These are phyloP conservation scores for Brenthis daphne DNA, from an alignment of 2,888 invertebrate genomes.

Conservation along the genomic window DNA sequence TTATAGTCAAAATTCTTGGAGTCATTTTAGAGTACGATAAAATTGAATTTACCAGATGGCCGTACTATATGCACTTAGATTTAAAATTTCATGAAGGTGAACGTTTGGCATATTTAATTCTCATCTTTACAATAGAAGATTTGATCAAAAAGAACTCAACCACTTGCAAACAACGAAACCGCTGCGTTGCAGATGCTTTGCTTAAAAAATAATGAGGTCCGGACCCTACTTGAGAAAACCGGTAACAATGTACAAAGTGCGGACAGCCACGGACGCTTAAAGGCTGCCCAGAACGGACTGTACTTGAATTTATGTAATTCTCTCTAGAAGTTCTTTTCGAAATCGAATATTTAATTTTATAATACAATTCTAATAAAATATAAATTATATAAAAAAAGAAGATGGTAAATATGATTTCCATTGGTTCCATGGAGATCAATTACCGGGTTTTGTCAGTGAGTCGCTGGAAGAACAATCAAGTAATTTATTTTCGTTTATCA, in stretches of 20 bases:
- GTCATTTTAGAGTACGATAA: too few relatives aligned
- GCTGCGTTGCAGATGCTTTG: constrained; percentile 65
- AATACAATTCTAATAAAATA: not conserved
- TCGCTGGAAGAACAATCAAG: too few relatives aligned
- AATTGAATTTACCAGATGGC: not conserved
- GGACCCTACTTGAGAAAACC: constrained; percentile 63
- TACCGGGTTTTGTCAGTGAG: too few relatives aligned
- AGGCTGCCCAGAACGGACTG: constrained; percentile 27
- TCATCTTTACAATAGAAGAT: constrained; percentile 30
- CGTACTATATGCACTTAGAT: not conserved
- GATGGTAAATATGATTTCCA: too few relatives aligned
- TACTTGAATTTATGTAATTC: constrained; percentile 33
- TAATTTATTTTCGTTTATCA: too few relatives aligned
- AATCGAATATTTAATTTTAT: not conserved
- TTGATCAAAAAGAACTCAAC: constrained; percentile 43
- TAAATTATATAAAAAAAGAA: too few relatives aligned
- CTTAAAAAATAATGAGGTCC: constrained; percentile 65
- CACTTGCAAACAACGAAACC: constrained; percentile 51
- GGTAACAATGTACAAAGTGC: constrained; percentile 41
- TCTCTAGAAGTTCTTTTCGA: constrained; percentile 2
- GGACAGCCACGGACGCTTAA: constrained; percentile 33
- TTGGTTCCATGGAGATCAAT: too few relatives aligned
- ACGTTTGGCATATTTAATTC: constrained; percentile 30
- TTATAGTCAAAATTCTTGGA: too few relatives aligned
- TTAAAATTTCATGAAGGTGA: constrained; percentile 6